Base-by-base conservation (phyloP, 2,888 invertebrate genomes). In the Cephus pygmeus region DNA sequence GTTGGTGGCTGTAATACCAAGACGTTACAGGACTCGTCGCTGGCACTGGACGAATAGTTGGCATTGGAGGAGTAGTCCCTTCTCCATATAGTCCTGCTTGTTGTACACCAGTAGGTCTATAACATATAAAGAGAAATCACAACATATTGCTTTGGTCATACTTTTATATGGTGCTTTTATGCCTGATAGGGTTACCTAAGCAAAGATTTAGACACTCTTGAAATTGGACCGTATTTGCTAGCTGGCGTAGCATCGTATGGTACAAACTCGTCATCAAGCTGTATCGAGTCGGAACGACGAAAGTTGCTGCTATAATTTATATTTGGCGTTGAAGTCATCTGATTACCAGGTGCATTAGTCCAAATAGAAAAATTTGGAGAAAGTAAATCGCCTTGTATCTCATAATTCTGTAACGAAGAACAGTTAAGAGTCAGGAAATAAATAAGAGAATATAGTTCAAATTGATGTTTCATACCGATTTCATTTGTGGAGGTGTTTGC, bases 151-250 rank as follows among this genome's bases (percentile, higher is more conserved):
- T 23, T 56, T 56, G 23, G 23, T 56, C 23, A 23, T 23, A 56
- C 9, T 56, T 56, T 9, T 2, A 23, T 3, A 56, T 23, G 9
- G 23, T 56, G 23, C 23, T 56, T 23, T 1, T 56, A 30, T 11
- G 71, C 12, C 71, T 31, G 71, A 31, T 12, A 31, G 12, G 6
- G 34, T 80, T 81, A 90, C 90, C 90, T 88, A 35, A 90, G 86
- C 78, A 91, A 83, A 12, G 89, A 85, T 83, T 91, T 91, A 33
- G 90, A 87, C 36, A 91, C 75, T 83, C 90, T 87, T 1, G 95
- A 95, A 83, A 95, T 95, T 1, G 95, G 95, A 4, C 95, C 95
- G 87, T 94, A 95, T 90, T 95, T 95, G 83, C 94, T 95, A 31
- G 94, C 94, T 34, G 94, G 92, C 1, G 95, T 94, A 56, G 94